Evolutionary conservation across 2,113 vertebrate genomes (phyloP), one percentile per base, ranked within the genome.

Genomic region (Cricetomys ansorgei): DNA sequence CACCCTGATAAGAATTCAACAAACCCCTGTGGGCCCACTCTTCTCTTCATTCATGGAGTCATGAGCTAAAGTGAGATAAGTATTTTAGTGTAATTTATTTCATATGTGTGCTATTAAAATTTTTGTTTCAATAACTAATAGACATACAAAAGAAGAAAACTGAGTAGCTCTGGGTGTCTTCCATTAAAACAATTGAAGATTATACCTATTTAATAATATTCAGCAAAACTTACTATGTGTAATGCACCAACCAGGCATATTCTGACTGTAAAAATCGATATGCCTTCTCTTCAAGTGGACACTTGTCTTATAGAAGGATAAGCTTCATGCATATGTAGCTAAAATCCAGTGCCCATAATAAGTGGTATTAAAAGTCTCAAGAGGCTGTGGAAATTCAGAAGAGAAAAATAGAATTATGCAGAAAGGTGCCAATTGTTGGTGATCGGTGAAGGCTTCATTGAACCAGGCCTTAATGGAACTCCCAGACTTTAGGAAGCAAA

Each of bases 121-220:
- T 86, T 86, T 84, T 97, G 27, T 34, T 76, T 97, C 69, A 88
- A 48, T 91, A 94, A 90, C 1, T 67, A 73, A 75, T 88, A 2
- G 70, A 43, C 23, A 73, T 27, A 85, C 9, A 94, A 70, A 96
- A 53, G n/a, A 89, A 19, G 21, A 83, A 70, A 91, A 93, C 55
- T 43, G 2, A 69, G 76, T 86, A 79, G 64, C 67, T 89, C 23
- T 83, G 11, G 45, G 27, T 81, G 3, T 50, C 8, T 57, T 19
- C 21, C 84, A 40, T 45, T 92, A 91, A 89, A 94, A 96, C 81
- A 4, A 88, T 40, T 94, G 90, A 95, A 92, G 27, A 97, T 77
- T 86, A 73, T 11, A 96, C 73, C 31, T 86, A 37, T 67, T 67
- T 11, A 69, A 59, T 19, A 88, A 84, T 65, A 85, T 65, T 92